Conservation (phyloP, 2,797 vertebrate species). For the Micromesistius poutassou region DNA sequence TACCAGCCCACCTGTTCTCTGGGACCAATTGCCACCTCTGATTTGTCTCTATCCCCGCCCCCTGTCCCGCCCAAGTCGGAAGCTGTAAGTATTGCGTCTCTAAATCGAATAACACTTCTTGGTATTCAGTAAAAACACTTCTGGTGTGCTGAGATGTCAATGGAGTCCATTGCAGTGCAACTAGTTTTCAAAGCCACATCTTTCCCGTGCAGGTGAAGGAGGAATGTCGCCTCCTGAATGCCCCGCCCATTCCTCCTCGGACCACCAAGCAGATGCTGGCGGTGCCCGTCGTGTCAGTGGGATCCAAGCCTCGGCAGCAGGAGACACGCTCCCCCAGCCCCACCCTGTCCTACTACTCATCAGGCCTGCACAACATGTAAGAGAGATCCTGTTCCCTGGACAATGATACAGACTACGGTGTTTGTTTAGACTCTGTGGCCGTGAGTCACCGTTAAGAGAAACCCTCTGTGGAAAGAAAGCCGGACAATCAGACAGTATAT, state of each 20-base stretch:
- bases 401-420: not conserved
- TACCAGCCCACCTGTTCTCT: slow-evolving; percentile 70
- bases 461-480: not conserved
- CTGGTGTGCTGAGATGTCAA: not conserved
- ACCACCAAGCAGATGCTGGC: slow-evolving; percentile 80
- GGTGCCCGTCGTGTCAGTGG: slow-evolving; percentile 74
- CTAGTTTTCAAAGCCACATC: not conserved
- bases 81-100: slow-evolving; percentile 84
- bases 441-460: not conserved
- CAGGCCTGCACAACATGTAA: slow-evolving; percentile 96
- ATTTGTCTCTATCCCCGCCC: slow-evolving; percentile 87
- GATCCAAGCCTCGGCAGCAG: slow-evolving; percentile 81
- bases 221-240: slow-evolving; percentile 95
- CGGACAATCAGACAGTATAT: not conserved
- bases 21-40: slow-evolving; percentile 72
- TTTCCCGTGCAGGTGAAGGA: slow-evolving; percentile 84
- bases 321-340: slow-evolving; percentile 94
- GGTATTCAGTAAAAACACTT: not conserved
- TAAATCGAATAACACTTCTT: not conserved
- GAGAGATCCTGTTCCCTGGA: slow-evolving; percentile 45
- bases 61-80: slow-evolving; percentile 99
- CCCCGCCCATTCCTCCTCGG: slow-evolving; percentile 92
- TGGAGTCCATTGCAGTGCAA: not conserved
- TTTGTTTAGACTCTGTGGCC: not conserved
- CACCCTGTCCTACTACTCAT: slow-evolving; percentile 96